Evolutionary conservation across 2,888 invertebrate species (phyloP), one percentile per base, ranked within the genome.

Genomic region (Pollenia angustigena): DNA sequence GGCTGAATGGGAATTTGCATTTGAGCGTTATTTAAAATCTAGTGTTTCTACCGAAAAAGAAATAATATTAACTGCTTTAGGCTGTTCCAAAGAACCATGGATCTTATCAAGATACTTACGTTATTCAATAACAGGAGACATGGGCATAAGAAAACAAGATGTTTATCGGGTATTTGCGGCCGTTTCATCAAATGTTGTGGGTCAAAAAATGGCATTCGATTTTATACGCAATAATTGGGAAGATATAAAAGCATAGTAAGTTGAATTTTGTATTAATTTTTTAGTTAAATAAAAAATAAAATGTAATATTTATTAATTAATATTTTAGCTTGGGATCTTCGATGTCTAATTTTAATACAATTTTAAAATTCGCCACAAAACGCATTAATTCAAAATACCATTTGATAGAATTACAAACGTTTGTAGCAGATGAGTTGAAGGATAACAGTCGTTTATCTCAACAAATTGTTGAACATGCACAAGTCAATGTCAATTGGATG

Each of bases 1-100:
- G 88, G 94, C 95, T 0, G 98, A 98, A 91, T 99, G 98, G 98
- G 95, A 97, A 87, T 98, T 98, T 92, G 96, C 97, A 0, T 98
- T 97, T 95, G 94, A 96, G 66, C 94, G 96, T 46, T 98, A 97
- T 91, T 92, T 95, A 52, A 95, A 95, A 4, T 95, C 97, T 2
- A 96, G 96, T 88, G 96, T 97, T 0, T 97, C 97, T 0, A 96
- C 97, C 0, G 98, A 98, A 92, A 95, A 97, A 89, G 96, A 96
- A 88, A 94, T 96, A 10, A 93, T 98, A 10, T 94, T 98, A 14
- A 95, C 94, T 8, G 96, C 97, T 0, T 94, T 99, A 14, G 97
- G 97, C 14, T 98, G 98, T 90, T 96, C 97, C 0, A 94, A 96
- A 81, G 96, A 98, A 88, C 96, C 96, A 0, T 98, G 98, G 96